phyloP scores from a whole-genome alignment of 2,113 vertebrate species.

The Anarhynchus alexandrinus region DNA sequence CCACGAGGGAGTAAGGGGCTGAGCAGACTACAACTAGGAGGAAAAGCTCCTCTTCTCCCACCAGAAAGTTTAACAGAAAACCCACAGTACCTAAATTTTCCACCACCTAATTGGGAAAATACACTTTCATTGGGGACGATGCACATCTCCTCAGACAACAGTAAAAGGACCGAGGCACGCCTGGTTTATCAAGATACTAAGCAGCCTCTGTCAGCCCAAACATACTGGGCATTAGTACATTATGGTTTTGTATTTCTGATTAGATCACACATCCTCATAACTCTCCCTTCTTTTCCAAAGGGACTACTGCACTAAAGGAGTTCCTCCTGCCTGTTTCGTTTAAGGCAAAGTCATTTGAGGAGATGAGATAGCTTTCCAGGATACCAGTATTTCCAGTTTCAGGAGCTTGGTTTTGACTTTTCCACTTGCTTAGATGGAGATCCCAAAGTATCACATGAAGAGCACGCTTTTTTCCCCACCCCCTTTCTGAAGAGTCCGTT shows the following conservation, averaged over 20 bases:
- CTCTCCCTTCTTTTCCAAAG: background rate
- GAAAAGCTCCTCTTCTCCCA: background rate
- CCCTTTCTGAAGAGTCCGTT: background rate
- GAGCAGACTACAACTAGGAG: background rate
- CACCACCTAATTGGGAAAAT: background rate
- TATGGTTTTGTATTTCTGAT: background rate
- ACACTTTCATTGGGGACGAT: background rate
- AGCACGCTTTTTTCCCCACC: background rate
- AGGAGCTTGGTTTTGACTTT: background rate
- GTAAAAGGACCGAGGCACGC: fast-evolving
- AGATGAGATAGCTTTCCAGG: constrained; percentile 34
- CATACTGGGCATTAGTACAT: background rate
- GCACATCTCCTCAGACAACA: background rate
- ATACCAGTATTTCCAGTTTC: constrained; percentile 58
- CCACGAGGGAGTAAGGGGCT: background rate
- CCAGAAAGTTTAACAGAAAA: background rate
- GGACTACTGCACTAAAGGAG: background rate
- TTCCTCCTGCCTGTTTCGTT: background rate
- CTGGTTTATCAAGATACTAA: background rate
- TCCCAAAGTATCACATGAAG: background rate
- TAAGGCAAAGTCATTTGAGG: background rate
- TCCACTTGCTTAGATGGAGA: background rate
- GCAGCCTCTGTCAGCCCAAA: background rate
- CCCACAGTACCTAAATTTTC: background rate
- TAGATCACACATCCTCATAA: background rate